These are phyloP conservation scores for Misgurnus anguillicaudatus DNA, from an alignment of 2,113 vertebrate genomes.

Conservation along the genomic window DNA sequence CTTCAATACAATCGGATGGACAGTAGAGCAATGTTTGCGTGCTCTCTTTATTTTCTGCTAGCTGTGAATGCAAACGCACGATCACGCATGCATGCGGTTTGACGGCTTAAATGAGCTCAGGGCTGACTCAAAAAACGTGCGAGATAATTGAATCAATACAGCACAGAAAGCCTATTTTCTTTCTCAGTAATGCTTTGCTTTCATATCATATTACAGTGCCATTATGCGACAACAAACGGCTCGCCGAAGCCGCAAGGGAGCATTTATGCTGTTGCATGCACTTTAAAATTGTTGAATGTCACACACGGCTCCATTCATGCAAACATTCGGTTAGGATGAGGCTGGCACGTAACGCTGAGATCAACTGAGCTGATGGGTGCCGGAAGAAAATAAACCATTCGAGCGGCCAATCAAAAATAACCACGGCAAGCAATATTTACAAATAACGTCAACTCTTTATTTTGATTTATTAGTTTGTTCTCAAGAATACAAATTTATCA, in stretches of 20 bases:
- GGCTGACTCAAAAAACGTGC: background rate
- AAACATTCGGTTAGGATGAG: background rate
- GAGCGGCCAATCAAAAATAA: background rate
- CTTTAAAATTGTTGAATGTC: background rate
- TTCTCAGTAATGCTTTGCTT: constrained; percentile 20
- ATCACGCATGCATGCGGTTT: background rate
- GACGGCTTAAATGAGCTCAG: constrained; percentile 25
- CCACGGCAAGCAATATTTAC: too few relatives aligned
- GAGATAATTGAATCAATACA: constrained; percentile 30
- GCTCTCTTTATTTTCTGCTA: constrained; percentile 18
- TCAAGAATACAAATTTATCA: background rate
- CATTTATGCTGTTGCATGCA: background rate
- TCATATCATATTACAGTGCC: constrained; percentile 7
- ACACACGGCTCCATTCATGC: background rate
- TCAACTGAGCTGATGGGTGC: background rate
- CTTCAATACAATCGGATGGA: constrained; percentile 37
- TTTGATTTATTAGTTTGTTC: background rate
- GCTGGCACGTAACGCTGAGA: background rate
- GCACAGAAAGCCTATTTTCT: constrained; percentile 28
- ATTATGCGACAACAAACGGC: constrained; percentile 12
- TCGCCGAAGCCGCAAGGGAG: background rate
- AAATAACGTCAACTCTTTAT: background rate
- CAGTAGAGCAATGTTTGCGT: constrained; percentile 37
- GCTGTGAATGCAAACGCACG: constrained; percentile 15
- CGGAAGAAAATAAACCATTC: background rate